Evolutionary conservation across 2,113 vertebrate species (phyloP).

Genomic region (Oreochromis niloticus): DNA sequence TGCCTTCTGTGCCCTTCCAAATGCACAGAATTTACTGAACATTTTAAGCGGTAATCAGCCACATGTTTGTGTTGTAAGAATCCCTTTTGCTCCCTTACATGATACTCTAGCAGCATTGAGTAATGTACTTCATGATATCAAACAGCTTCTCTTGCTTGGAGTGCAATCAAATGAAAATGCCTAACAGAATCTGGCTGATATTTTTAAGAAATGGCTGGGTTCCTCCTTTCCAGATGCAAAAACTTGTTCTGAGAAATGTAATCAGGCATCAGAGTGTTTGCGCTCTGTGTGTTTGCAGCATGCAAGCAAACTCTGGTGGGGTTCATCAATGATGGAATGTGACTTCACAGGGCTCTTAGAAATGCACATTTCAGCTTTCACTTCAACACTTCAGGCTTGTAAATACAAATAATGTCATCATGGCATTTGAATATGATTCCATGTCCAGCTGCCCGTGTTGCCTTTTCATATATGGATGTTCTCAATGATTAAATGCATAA

Average conservation of each 20-base stretch:
- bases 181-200: constrained; percentile 37
- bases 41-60: constrained; percentile 4
- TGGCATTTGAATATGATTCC: constrained; percentile 17
- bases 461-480: background rate
- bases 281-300: constrained; percentile 21
- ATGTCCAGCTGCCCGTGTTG: background rate
- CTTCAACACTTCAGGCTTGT: constrained; percentile 26
- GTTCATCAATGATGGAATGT: constrained; percentile 52
- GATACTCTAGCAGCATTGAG: background rate
- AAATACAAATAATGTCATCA: constrained; percentile 27
- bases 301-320: constrained; percentile 6
- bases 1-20: background rate
- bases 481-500: background rate
- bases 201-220: constrained; percentile 41
- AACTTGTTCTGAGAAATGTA: constrained; percentile 43
- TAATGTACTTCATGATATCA: constrained; percentile 29
- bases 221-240: constrained; percentile 54
- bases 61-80: background rate
- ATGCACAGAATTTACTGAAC: background rate
- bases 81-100: background rate
- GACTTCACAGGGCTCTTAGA: constrained; percentile 15
- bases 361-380: constrained; percentile 22
- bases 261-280: constrained; percentile 50
- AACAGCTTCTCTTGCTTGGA: constrained; percentile 36
- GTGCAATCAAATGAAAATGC: constrained; percentile 49